phyloP scores from a whole-genome alignment of 2,888 invertebrate species.

The Eupithecia vulgata region DNA sequence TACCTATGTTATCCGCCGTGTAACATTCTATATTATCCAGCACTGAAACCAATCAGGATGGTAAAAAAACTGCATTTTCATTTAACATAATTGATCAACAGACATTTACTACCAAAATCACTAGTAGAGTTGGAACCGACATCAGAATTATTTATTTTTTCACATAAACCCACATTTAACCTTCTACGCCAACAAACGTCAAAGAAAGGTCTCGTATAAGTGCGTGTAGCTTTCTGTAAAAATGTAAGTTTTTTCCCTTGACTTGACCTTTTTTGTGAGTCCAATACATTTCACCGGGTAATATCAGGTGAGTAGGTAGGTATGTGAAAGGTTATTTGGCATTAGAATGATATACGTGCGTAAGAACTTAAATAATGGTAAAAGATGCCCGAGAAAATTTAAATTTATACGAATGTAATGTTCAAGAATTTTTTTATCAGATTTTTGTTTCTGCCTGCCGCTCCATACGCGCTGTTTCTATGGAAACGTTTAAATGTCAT shows the following conservation, averaged over 20 bases:
- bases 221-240: constrained; percentile 14
- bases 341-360: not conserved
- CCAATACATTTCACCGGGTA: constrained; percentile 7
- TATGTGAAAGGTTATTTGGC: not conserved
- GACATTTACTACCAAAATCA: not conserved
- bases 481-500: too few relatives aligned
- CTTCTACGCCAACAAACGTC: constrained; percentile 7
- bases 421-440: too few relatives aligned
- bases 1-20: too few relatives aligned
- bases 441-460: too few relatives aligned
- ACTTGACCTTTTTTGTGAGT: constrained; percentile 5
- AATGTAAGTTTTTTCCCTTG: constrained; percentile 4
- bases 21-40: too few relatives aligned
- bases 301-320: constrained; percentile 9
- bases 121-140: not conserved
- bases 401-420: not conserved
- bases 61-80: too few relatives aligned
- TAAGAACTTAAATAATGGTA: not conserved
- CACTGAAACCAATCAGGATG: too few relatives aligned
- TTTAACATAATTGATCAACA: too few relatives aligned
- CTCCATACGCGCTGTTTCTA: too few relatives aligned
- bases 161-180: constrained; percentile 4
- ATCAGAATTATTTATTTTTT: constrained; percentile 8
- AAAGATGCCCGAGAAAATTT: not conserved
- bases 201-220: not conserved